Percentiles rank a stretch among this genome's conserved stretches.
Evolutionary conservation across 2,797 vertebrate species (phyloP).

Genomic region (Cebuella pygmaea): DNA sequence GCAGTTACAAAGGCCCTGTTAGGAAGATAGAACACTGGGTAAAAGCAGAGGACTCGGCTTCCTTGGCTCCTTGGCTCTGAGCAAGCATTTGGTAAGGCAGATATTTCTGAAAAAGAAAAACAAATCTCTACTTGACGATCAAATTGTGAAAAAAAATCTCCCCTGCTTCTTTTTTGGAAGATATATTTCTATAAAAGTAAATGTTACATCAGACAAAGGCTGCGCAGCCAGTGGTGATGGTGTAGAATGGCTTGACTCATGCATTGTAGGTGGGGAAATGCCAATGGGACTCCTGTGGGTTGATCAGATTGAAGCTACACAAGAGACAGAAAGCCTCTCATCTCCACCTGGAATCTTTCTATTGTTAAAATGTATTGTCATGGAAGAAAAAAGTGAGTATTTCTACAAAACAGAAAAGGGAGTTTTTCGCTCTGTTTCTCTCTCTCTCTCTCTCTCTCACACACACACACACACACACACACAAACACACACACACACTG

Average conservation of each 20-base stretch:
- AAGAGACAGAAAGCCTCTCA: not conserved
- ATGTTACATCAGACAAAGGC: not conserved
- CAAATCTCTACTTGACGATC: not conserved
- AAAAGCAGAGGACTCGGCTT: not conserved
- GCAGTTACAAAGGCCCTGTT: not conserved
- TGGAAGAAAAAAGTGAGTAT: not conserved
- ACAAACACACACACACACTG: not conserved
- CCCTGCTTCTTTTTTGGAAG: not conserved
- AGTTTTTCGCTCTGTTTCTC: too few relatives aligned
- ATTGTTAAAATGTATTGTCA: not conserved
- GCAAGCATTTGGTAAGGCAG: not conserved
- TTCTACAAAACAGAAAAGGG: not conserved
- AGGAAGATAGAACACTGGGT: not conserved
- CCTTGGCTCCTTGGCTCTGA: not conserved
- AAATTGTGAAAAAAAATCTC: not conserved
- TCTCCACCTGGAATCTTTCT: not conserved
- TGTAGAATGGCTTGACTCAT: not conserved
- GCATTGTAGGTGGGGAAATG: not conserved
- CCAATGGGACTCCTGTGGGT: fast-evolving
- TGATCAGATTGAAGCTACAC: not conserved
- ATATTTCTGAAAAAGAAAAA: not conserved
- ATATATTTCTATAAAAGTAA: not conserved
- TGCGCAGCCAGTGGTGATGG: not conserved
- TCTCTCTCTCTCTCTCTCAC: not conserved
- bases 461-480: not conserved